Base-by-base conservation (phyloP, 2,113 vertebrate genomes). In the Camelus dromedarius region DNA sequence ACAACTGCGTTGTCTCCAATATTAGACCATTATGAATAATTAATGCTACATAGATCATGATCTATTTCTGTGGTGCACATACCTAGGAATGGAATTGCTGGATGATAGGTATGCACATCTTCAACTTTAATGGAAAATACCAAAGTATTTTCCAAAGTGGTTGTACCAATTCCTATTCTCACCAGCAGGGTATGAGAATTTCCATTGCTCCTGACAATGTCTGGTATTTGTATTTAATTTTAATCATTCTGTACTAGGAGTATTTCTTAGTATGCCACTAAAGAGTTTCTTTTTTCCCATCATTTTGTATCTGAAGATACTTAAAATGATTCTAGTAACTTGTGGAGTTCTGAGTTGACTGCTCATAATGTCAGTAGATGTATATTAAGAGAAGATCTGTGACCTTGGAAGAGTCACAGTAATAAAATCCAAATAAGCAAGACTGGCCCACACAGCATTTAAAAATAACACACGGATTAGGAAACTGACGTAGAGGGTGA, bases 341-440 rank as follows among this genome's bases (percentile, higher is more conserved):
- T 94, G 19, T 94, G 19, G 50, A 75, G 42, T 79, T 90, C 77
- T 54, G 80, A 52, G 14, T 26, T 81, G 50, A 75, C 38, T 67
- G 22, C 15, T 86, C 32, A 70, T 66, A 76, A 77, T 32, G 60
- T 35, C 48, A 28, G 12, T 79, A 50, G 26, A 30, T 7, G 64
- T 77, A 73, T 48, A 28, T 69, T 83, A 87, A 87, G 50, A 72
- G 56, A 89, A 67, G 69, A 46, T 32, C 28, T 62, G 32, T 64
- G 52, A 15, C 24, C 18, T 60, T 85, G 42, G 42, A 84, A 90
- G 58, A 80, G 28, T 77, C 38, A 52, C 16, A 56, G 16, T 38
- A 24, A 81, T 77, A 85, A 92, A 73, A 77, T 81, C n/a, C 22
- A 81, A 94, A 72, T 76, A 24, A 82, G 54, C 30, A 91, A 58